phyloP scores from a whole-genome alignment of 2,888 invertebrate species.

The Cantharis rustica region DNA sequence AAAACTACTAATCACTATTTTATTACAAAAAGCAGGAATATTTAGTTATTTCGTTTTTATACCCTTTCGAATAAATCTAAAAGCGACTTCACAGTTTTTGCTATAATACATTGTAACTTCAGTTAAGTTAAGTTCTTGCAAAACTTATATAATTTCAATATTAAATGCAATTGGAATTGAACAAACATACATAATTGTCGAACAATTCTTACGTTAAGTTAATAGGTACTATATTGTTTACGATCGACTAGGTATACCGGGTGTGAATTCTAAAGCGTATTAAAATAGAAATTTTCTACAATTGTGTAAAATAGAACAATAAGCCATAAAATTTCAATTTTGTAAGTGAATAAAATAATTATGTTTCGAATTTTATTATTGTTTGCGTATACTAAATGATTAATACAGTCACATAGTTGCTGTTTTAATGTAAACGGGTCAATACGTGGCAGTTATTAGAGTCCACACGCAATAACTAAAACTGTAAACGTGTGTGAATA shows the following conservation, averaged over 20 bases:
- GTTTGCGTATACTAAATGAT: not conserved
- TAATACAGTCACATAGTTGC: not conserved
- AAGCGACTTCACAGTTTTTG: not conserved
- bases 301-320: not conserved
- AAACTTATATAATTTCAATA: not conserved
- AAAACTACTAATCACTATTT: not conserved
- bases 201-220: no score
- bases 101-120: no score
- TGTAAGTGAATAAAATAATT: not conserved
- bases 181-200: not conserved
- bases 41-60: not conserved
- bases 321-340: not conserved
- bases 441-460: constrained; percentile 27
- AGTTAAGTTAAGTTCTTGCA: no score
- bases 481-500: constrained; percentile 31
- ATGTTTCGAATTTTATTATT: not conserved
- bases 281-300: not conserved
- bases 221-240: not conserved
- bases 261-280: not conserved
- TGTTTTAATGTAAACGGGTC: constrained; percentile 27
- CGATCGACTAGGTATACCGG: not conserved
- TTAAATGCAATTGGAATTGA: not conserved
- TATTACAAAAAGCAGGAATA: not conserved
- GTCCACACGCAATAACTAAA: constrained; percentile 28
- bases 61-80: not conserved